phyloP scores from a whole-genome alignment of 2,888 invertebrate genomes.

The Bugula neritina region DNA sequence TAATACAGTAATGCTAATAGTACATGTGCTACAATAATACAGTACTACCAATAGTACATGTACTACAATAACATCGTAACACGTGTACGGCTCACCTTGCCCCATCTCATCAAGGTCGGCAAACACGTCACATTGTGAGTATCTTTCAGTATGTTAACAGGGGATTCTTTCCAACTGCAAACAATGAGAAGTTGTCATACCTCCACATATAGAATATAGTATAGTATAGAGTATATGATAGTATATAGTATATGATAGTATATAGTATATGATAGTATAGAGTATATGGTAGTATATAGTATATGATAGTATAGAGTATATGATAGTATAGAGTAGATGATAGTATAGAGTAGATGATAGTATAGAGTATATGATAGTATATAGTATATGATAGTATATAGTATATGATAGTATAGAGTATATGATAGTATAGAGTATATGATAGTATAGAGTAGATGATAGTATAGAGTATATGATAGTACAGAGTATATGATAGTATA shows the following conservation, averaged over 20 bases:
- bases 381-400: neutral
- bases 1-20: neutral
- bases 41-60: no score
- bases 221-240: neutral
- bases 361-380: neutral
- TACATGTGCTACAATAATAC: no score
- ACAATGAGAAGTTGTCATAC: neutral
- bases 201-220: neutral
- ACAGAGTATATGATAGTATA: neutral
- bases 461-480: neutral
- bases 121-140: slow-evolving; percentile 4
- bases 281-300: neutral
- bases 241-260: neutral
- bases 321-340: neutral
- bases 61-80: no score
- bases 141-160: neutral
- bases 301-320: neutral
- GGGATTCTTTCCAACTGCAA: slow-evolving; percentile 14
- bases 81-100: slow-evolving; percentile 17
- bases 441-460: neutral
- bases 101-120: slow-evolving; percentile 20
- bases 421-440: no score
- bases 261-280: neutral
- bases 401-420: no score
- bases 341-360: neutral